Evolutionary conservation across 1,140 invertebrate genomes (phyloP).

Genomic region (Gerris buenoi): DNA sequence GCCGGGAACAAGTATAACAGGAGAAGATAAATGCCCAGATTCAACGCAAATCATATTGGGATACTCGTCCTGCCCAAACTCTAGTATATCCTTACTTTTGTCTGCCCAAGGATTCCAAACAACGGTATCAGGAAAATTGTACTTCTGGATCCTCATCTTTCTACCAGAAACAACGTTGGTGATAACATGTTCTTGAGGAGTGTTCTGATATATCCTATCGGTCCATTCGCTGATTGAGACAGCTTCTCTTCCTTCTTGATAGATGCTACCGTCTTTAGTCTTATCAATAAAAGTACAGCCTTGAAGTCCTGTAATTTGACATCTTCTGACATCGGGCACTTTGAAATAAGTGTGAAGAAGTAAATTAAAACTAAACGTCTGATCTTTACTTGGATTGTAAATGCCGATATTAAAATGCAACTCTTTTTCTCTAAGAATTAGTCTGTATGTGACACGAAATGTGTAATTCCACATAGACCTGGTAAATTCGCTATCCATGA

Average conservation of each 20-base stretch:
- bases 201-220: conserved; percentile 84
- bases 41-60: conserved; percentile 92
- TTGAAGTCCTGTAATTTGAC: conserved; percentile 78
- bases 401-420: conserved; percentile 81
- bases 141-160: conserved; percentile 82
- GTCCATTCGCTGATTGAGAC: conserved; percentile 82
- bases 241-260: conserved; percentile 73
- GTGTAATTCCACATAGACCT: conserved; percentile 85
- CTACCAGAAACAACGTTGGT: conserved; percentile 80
- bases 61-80: conserved; percentile 90
- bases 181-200: conserved; percentile 79
- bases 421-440: conserved; percentile 79
- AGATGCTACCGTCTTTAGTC: conserved; percentile 64
- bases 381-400: conserved; percentile 78
- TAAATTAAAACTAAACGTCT: conserved; percentile 81
- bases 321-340: conserved; percentile 78
- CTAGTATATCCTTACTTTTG: conserved; percentile 75
- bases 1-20: conserved; percentile 68
- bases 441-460: conserved; percentile 68
- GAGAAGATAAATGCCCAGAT: conserved; percentile 71
- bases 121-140: conserved; percentile 88
- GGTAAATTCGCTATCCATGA: conserved; percentile 84
- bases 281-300: conserved; percentile 87
- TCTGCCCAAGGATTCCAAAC: conserved; percentile 95
- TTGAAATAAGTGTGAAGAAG: conserved; percentile 90